Percentiles rank a stretch among this genome's conserved stretches.
Conservation (phyloP, 2,797 vertebrate species). For the Telmatherina bonti region DNA sequence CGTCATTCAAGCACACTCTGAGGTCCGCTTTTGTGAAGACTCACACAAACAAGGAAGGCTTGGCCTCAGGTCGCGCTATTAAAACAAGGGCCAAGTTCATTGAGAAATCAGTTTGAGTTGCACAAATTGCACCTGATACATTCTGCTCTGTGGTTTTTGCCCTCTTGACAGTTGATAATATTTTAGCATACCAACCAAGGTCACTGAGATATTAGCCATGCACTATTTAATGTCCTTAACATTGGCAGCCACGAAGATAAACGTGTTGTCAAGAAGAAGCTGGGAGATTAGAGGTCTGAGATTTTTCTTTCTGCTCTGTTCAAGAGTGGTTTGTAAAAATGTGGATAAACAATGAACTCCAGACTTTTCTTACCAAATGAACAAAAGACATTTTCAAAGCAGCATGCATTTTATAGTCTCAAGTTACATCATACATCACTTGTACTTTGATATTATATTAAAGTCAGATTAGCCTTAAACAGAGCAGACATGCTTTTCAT, state of each 20-base stretch:
- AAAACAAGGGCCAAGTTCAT: conserved; percentile 76
- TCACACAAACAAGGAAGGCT: conserved; percentile 56
- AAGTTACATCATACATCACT: conserved; percentile 35
- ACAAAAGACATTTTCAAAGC: conserved; percentile 33
- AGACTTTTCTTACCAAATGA: conserved; percentile 32
- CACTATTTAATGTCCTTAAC: conserved; percentile 44
- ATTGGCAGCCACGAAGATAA: conserved; percentile 63
- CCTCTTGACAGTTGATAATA: conserved; percentile 41
- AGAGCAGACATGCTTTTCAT: conserved; percentile 6
- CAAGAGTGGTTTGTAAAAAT: conserved; percentile 33
- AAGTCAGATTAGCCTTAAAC: conserved; percentile 36
- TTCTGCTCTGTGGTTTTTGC: conserved; percentile 14
- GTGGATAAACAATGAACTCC: conserved; percentile 45
- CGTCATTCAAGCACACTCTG: conserved; percentile 60
- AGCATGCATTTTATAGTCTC: conserved; percentile 25
- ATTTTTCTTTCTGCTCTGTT: conserved; percentile 27
- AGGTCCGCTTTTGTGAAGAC: conserved; percentile 69
- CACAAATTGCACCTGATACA: conserved; percentile 62
- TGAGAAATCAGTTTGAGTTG: conserved; percentile 74
- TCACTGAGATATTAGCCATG: conserved; percentile 57
- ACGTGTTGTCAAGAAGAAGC: conserved; percentile 31
- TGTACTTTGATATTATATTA: conserved; percentile 17
- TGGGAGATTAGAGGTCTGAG: conserved; percentile 11
- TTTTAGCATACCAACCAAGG: conserved; percentile 53
- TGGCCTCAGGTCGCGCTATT: conserved; percentile 60